Evolutionary conservation across 2,797 vertebrate species (phyloP).

Genomic region (Galaxias olidus): DNA sequence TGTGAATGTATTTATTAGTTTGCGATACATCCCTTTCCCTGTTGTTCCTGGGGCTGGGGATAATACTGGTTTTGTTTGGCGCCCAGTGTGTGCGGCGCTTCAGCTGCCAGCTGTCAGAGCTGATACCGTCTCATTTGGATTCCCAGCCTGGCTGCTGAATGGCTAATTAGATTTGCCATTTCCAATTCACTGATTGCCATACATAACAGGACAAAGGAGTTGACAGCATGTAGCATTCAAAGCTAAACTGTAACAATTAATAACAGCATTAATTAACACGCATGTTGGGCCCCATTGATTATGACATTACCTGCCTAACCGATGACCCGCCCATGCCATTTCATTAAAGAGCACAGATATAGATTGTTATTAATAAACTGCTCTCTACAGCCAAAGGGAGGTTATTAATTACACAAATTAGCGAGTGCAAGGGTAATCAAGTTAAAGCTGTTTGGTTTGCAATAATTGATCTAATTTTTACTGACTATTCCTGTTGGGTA

Average conservation of each 20-base stretch:
- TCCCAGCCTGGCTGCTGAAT: constrained; percentile 84
- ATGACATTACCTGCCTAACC: constrained; percentile 90
- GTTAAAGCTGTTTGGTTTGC: constrained; percentile 92
- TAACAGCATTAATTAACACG: constrained; percentile 95
- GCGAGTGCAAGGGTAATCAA: constrained; percentile 89
- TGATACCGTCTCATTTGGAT: constrained; percentile 77
- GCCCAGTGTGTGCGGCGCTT: constrained; percentile 77
- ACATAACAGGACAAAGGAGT: constrained; percentile 87
- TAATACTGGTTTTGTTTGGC: constrained; percentile 77
- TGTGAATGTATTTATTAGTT: constrained; percentile 83
- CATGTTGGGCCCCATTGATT: constrained; percentile 85
- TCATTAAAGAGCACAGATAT: constrained; percentile 80
- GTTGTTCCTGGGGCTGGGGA: constrained; percentile 73
- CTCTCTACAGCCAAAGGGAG: constrained; percentile 78
- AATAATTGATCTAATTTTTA: constrained; percentile 99
- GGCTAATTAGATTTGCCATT: constrained; percentile 95
- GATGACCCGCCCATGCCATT: constrained; percentile 83
- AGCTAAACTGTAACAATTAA: constrained; percentile 97
- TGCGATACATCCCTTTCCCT: constrained; percentile 78
- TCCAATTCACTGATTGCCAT: constrained; percentile 90
- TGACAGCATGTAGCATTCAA: constrained; percentile 90
- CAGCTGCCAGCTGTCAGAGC: constrained; percentile 87
- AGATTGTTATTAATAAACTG: constrained; percentile 99
- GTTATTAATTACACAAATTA: constrained; percentile 99
- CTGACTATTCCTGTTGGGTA: constrained; percentile 80